Evolutionary conservation across 2,797 vertebrate species (phyloP), one percentile per base, ranked within the genome.

Genomic region (Sarcophilus harrisii): DNA sequence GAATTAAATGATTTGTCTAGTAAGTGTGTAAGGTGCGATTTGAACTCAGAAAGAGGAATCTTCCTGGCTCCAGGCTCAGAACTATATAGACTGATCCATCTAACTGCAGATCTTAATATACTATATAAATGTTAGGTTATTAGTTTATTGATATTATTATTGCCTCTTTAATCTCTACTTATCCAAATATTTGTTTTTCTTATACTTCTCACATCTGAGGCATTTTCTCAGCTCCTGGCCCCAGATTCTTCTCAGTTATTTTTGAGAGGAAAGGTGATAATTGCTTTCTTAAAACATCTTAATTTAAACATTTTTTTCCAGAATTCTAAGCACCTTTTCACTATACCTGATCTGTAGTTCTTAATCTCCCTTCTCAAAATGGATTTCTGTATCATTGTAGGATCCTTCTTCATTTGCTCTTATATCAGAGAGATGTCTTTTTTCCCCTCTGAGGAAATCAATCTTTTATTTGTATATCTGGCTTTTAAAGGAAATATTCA

Each of bases 251-350:
- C 91, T 58, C n/a, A 91, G 27, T 21, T 91, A 91, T 94, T 96
- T 92, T 57, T 91, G 93, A 91, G 18, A 96, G 14, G 29, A 96
- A 93, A 49, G 30, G 28, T 66, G 58, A 52, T n/a, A 91, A 93
- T 94, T 87, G 52, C 94, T 96, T 96, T 92, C 57, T 27, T 81
- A 81, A 38, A 81, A 45, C 73, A 2, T 81, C 58, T 27, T 57
- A 0, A 59, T 12, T 12, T 59, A 96, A 73, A 73, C 28, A 91
- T 89, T 93, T 95, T 73, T 95, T 57, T 92, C 29, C 45, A 90
- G 49, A 32, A 45, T 27, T 62, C 8, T 92, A 87, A 92, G 57
- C 28, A 91, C 93, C 5, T 94, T 95, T 60, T 38, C 45, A 45
- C 21, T 45, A 3, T 28, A 66, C 93, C 73, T 91, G 38, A 29